Base-by-base conservation (phyloP, 2,797 vertebrate genomes). In the Melanotaenia boesemani region DNA sequence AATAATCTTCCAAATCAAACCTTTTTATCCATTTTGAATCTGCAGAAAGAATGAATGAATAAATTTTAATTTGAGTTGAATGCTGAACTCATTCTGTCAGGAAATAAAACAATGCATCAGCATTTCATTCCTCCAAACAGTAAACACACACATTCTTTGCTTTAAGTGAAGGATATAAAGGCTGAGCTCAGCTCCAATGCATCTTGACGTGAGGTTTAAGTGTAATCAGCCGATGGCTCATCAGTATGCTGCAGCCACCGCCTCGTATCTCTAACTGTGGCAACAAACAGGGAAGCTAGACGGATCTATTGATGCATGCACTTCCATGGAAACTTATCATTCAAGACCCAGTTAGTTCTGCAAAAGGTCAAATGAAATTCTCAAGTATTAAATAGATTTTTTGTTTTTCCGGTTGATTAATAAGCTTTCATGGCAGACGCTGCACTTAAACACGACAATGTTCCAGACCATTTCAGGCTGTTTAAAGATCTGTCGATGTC, bases 301-400 rank as follows among this genome's bases (percentile, higher is more conserved):
- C 67, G 71, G 37, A 75, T 62, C 76, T 80, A 89, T 85, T 83
- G 86, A 89, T 83, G 84, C 75, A 26, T 70, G 72, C 59, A 72
- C 86, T 86, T 89, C 91, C 69, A 79, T 76, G 70, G 88, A 82
- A 80, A 91, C 77, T 81, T 89, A 90, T 89, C 87, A 89, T 87
- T 89, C 84, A 81, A 85, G 79, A 72, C 79, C 73, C 83, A 87
- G 79, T 87, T 83, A 73, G n/a, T 28, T 66, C 63, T 52, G n/a
- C 66, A 84, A 94, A 93, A 94, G 89, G 90, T 93, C 90, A 92
- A 84, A 91, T 86, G 37, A 82, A 89, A 84, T 87, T 86, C 75
- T 83, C 79, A 72, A 65, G 22, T 61, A 83, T 91, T 79, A 87
- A 90, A 88, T 78, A 76, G 78, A 84, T 86, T 79, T 89, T 87